Base-by-base conservation (phyloP, 2,888 invertebrate species). In the Thecocarcelia acutangulata region DNA sequence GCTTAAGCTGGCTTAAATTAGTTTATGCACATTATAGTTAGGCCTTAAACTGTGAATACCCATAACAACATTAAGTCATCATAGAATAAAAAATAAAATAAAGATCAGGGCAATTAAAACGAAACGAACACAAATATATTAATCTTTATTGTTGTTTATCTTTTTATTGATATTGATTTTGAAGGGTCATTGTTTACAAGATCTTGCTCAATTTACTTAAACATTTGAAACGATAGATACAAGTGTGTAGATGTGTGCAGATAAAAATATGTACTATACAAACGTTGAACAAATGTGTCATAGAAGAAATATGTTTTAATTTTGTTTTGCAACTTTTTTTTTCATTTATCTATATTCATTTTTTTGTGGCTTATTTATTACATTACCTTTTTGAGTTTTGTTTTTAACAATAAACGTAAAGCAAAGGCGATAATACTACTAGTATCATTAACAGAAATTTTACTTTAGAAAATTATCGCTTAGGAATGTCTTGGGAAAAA, bases 101-200 rank as follows among this genome's bases (percentile, higher is more conserved):
- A 28, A 5, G 33, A 33, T 33, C 33, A 33, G 9, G 33, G 48
- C 48, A 48, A 48, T 9, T 15, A 48, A 46, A 13, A 64, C n/a
- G 37, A 33, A 33, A 33, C 33, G 33, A 33, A 15, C 11, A 33
- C 12, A 59, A 50, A 21, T 8, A 8, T 50, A 50, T 50, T 72
- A 59, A 72, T 72, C 59, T 59, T 50, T 59, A 72, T 64, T 37
- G n/a, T 48, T 64, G n/a, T 54, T 64, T 66, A 58, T 75, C 33
- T 28, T n/a, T 61, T 66, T 50, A 66, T 66, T 66, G 40, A 15
- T 75, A 75, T 75, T 64, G 75, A 66, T 66, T 48, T 66, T 59
- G n/a, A 50, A 50, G 28, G 33, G 17, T 66, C 58, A 66, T 42
- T 58, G 40, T 50, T 40, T 58, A 58, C 56, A 42, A 54, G 52